phyloP scores from a whole-genome alignment of 2,888 invertebrate genomes.

The Meta bourneti region DNA sequence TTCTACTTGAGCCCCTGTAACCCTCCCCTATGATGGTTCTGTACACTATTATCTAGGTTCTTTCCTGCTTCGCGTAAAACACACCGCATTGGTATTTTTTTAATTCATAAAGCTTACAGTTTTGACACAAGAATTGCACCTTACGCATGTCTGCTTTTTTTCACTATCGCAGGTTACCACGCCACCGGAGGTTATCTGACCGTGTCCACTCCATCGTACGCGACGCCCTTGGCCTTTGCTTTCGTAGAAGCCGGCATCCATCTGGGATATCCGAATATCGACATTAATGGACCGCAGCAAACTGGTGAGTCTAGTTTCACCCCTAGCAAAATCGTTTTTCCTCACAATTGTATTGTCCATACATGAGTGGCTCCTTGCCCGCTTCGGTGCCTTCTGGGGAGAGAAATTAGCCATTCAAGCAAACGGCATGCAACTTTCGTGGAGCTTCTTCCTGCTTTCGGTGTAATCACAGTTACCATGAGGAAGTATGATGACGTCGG shows the following conservation, averaged over 20 bases:
- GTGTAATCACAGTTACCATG: too few relatives aligned
- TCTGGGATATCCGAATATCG: conserved; percentile 78
- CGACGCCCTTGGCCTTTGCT: conserved; percentile 77
- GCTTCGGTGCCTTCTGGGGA: too few relatives aligned
- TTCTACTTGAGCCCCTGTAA: too few relatives aligned
- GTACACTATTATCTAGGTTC: too few relatives aligned
- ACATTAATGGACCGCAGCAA: conserved; percentile 78
- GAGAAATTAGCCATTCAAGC: too few relatives aligned
- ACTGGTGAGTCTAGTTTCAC: conserved; percentile 71
- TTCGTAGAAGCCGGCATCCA: conserved; percentile 77
- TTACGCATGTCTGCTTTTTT: too few relatives aligned
- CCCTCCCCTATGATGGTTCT: too few relatives aligned
- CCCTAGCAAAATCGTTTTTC: not conserved
- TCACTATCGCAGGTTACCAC: conserved; percentile 77
- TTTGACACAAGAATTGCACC: not conserved
- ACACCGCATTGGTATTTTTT: too few relatives aligned
- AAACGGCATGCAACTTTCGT: too few relatives aligned
- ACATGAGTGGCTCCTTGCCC: not conserved
- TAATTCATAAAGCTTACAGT: not conserved
- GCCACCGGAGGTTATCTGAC: conserved; percentile 78
- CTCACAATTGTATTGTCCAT: not conserved
- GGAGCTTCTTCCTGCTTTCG: too few relatives aligned
- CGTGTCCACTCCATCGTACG: conserved; percentile 76
- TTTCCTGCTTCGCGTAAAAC: too few relatives aligned
- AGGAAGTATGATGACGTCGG: too few relatives aligned